phyloP scores from a whole-genome alignment of 2,113 vertebrate genomes.

The Bombycilla garrulus region DNA sequence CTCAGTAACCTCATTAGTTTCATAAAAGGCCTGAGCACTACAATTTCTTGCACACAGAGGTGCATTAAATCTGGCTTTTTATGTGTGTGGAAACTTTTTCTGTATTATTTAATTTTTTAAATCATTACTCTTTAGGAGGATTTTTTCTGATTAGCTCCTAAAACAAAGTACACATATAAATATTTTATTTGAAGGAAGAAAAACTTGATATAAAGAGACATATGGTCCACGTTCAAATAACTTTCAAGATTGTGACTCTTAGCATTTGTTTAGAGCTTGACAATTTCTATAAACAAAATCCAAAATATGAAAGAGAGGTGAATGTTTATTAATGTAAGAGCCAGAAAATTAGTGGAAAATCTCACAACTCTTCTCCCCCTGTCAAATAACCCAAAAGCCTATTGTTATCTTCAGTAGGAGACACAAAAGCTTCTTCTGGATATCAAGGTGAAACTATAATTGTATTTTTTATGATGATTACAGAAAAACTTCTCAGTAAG shows the following conservation, averaged over 20 bases:
- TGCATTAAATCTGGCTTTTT: background rate
- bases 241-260: background rate
- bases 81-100: background rate
- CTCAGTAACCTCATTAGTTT: background rate
- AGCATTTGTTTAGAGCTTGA: background rate
- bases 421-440: background rate
- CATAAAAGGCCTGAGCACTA: background rate
- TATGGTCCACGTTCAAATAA: constrained; percentile 17
- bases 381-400: background rate
- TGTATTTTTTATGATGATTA: background rate
- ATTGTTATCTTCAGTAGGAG: constrained; percentile 5
- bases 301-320: background rate
- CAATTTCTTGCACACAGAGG: background rate
- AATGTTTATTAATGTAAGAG: background rate
- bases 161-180: background rate
- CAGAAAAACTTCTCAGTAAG: background rate
- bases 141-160: background rate
- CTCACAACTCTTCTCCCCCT: accelerated
- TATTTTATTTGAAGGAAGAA: constrained; percentile 37
- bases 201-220: background rate
- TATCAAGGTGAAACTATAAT: background rate
- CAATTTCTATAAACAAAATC: background rate
- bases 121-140: background rate
- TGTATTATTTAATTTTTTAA: background rate
- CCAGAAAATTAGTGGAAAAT: background rate